Percentiles rank a stretch among this genome's conserved stretches.
Conservation (phyloP, 2,113 vertebrate species). For the Dasyprocta punctata region DNA sequence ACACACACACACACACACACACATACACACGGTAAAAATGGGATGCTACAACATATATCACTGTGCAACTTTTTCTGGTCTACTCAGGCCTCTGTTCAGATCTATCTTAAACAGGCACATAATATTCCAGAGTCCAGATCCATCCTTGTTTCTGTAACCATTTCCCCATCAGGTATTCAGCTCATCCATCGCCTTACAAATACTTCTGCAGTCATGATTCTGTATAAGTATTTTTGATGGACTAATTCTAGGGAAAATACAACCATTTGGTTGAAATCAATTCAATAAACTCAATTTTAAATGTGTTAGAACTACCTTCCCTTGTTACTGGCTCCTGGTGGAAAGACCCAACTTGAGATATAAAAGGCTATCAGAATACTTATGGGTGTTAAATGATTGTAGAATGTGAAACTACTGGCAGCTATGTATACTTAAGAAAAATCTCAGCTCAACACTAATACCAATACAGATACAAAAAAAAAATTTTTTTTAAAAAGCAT, state of each 20-base stretch:
- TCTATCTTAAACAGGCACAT: not conserved
- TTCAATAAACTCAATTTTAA: not conserved
- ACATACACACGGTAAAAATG: not conserved
- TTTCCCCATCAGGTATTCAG: not conserved
- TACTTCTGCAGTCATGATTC: not conserved
- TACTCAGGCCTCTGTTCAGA: not conserved
- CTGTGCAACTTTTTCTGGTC: not conserved
- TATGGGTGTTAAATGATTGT: not conserved
- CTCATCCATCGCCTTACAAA: conserved; percentile 4
- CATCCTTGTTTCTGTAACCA: not conserved
- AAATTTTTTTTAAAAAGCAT: not conserved
- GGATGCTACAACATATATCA: not conserved
- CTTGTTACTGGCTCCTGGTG: conserved; percentile 28
- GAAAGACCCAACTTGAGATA: not conserved
- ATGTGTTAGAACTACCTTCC: not conserved
- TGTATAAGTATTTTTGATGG: not conserved
- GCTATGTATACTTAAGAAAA: not conserved
- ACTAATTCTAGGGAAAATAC: conserved; percentile 43
- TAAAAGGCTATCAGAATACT: not conserved
- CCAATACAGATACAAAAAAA: not conserved
- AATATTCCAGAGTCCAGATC: not conserved
- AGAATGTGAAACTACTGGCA: not conserved
- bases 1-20: not conserved
- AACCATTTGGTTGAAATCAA: conserved; percentile 13
- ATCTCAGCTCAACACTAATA: not conserved